A percentile compares a stretch with the other conserved stretches of the same genome.
Conservation (phyloP, 1,140 invertebrate species). For the Pachyrhynchus sulphureomaculatus region DNA sequence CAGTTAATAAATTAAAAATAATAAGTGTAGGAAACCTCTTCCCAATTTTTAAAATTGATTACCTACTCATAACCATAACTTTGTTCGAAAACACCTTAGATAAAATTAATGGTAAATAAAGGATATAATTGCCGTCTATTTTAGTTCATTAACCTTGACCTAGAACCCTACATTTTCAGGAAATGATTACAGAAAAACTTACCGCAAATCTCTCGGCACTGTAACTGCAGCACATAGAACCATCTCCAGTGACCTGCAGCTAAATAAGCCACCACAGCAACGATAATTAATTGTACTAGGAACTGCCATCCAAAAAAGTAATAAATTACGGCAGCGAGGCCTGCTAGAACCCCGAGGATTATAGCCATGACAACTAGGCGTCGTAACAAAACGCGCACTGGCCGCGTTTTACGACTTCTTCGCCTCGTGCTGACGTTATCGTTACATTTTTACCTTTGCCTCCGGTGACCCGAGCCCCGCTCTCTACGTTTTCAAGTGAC, state of each 20-base stretch:
- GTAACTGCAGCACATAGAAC: slow-evolving; percentile 70
- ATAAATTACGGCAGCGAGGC: slow-evolving; percentile 60
- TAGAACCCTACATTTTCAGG: slow-evolving; percentile 11
- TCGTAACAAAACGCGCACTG: slow-evolving; percentile 44
- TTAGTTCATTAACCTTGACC: slow-evolving; percentile 37
- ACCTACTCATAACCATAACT: too few species aligned
- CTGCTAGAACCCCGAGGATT: slow-evolving; percentile 55
- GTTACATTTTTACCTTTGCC: slow-evolving; percentile 24
- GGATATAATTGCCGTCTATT: too few species aligned
- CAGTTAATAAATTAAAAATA: too few species aligned
- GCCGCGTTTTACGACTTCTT: slow-evolving; percentile 26
- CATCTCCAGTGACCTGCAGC: slow-evolving; percentile 67
- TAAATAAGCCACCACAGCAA: slow-evolving; percentile 65
- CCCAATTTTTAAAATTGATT: too few species aligned
- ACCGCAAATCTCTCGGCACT: slow-evolving; percentile 69
- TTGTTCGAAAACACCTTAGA: too few species aligned
- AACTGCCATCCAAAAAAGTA: slow-evolving; percentile 65
- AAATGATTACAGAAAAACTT: slow-evolving; percentile 46
- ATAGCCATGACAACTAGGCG: slow-evolving; percentile 43
- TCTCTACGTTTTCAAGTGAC: slow-evolving; percentile 27
- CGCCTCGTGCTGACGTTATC: slow-evolving; percentile 17
- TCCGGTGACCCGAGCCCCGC: slow-evolving; percentile 9
- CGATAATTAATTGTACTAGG: slow-evolving; percentile 61
- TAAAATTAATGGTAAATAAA: too few species aligned
- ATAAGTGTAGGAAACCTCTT: too few species aligned